Evolutionary conservation across 2,113 vertebrate genomes (phyloP).

Genomic region (Oxyura jamaicensis): DNA sequence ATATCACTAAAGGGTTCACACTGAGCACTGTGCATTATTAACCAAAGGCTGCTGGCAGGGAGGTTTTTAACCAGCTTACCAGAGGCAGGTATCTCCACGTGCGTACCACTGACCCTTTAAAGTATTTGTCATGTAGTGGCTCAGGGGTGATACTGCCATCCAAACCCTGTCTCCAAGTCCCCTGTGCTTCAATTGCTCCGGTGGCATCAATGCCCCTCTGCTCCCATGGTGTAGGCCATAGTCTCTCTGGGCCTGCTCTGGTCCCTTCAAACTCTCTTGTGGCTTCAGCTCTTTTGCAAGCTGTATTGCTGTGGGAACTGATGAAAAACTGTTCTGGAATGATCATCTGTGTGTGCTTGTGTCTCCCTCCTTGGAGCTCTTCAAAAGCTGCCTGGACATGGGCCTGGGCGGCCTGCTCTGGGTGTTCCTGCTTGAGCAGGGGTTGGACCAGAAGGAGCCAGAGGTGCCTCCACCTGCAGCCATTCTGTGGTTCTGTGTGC

Average conservation of each 20-base stretch:
- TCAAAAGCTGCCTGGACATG: too few species aligned
- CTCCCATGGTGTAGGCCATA: neutral
- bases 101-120: too few species aligned
- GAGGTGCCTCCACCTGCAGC: neutral
- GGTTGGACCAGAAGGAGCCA: too few species aligned
- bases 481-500: neutral
- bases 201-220: neutral
- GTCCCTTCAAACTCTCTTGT: neutral
- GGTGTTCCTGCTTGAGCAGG: too few species aligned
- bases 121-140: neutral
- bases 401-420: too few species aligned
- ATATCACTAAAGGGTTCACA: too few species aligned
- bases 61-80: neutral
- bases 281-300: neutral
- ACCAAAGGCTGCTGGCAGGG: neutral
- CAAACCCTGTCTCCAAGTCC: neutral
- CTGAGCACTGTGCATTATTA: neutral
- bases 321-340: neutral
- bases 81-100: neutral
- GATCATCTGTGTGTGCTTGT: too few species aligned
- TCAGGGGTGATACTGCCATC: neutral
- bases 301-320: neutral
- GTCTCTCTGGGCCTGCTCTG: neutral
- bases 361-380: too few species aligned
- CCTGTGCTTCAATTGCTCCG: neutral